These are phyloP conservation scores for Callinectes sapidus DNA, from an alignment of 2,888 invertebrate species.

Conservation along the genomic window DNA sequence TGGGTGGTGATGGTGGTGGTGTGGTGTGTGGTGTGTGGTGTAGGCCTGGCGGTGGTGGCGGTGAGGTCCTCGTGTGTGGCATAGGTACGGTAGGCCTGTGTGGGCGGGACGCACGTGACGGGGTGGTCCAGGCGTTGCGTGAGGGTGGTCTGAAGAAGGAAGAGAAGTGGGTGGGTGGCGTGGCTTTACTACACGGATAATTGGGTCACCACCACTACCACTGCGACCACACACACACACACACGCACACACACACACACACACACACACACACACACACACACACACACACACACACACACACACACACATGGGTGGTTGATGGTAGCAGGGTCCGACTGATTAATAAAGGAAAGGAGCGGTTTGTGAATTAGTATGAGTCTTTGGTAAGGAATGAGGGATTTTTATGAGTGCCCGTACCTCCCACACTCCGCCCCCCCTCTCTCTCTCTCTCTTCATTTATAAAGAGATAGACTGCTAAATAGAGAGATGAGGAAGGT, in stretches of 20 bases:
- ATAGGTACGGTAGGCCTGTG: neutral
- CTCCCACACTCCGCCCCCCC: neutral
- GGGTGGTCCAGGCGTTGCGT: neutral
- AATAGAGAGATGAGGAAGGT: no score
- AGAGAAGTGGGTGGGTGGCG: neutral
- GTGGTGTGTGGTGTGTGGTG: neutral
- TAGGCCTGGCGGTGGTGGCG: neutral
- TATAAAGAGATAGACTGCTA: no score
- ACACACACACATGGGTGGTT: neutral
- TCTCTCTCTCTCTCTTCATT: neutral
- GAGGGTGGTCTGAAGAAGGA: neutral
- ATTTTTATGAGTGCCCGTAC: neutral
- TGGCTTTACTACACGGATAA: neutral
- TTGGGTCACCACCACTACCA: conserved; percentile 6
- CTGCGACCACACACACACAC: conserved; percentile 22
- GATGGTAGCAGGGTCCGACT: neutral
- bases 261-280: conserved; percentile 23
- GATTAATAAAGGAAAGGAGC: neutral
- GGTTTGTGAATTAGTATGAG: neutral
- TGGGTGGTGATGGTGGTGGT: neutral
- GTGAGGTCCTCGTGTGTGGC: conserved; percentile 22
- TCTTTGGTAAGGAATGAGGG: neutral
- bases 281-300: conserved; percentile 23
- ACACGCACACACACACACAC: conserved; percentile 23
- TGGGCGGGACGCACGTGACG: neutral